Conservation (phyloP, 35 echinoderm and acorn worm genomes). For the Chiridota heheva region DNA sequence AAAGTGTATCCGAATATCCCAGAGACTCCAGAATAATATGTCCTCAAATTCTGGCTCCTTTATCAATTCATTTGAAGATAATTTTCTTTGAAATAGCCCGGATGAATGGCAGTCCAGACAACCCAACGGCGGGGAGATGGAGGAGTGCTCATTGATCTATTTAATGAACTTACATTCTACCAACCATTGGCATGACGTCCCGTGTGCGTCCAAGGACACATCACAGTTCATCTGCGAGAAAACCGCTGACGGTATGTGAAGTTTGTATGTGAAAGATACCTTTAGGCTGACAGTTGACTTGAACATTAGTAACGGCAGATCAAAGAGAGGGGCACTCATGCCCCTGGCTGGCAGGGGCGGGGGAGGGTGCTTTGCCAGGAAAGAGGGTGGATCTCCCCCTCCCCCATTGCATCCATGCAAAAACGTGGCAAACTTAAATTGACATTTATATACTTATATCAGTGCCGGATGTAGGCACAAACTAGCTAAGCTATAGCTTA, state of each 20-base stretch:
- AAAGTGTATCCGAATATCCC: not conserved
- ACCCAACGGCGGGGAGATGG: constrained; percentile 80
- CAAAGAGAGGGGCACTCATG: too few species aligned
- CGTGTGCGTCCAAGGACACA: constrained; percentile 80
- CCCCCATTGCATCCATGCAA: too few species aligned
- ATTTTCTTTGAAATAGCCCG: not conserved
- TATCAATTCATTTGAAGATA: not conserved
- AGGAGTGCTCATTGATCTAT: constrained; percentile 77
- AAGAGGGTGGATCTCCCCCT: too few species aligned
- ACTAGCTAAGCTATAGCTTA: too few species aligned
- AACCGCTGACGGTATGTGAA: constrained; percentile 26
- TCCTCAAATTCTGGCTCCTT: not conserved
- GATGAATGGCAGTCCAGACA: constrained; percentile 60
- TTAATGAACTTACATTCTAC: constrained; percentile 86
- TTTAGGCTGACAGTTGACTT: too few species aligned
- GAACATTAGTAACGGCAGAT: too few species aligned
- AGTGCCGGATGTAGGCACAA: too few species aligned
- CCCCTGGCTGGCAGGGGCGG: too few species aligned
- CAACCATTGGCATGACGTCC: constrained; percentile 98
- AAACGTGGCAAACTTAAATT: too few species aligned
- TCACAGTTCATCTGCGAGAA: constrained; percentile 86
- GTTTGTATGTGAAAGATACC: too few species aligned
- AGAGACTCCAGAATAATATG: not conserved
- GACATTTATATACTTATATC: too few species aligned
- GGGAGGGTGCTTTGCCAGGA: too few species aligned